These are phyloP conservation scores for Phaethon lepturus DNA, from an alignment of 2,113 vertebrate species.

Conservation along the genomic window DNA sequence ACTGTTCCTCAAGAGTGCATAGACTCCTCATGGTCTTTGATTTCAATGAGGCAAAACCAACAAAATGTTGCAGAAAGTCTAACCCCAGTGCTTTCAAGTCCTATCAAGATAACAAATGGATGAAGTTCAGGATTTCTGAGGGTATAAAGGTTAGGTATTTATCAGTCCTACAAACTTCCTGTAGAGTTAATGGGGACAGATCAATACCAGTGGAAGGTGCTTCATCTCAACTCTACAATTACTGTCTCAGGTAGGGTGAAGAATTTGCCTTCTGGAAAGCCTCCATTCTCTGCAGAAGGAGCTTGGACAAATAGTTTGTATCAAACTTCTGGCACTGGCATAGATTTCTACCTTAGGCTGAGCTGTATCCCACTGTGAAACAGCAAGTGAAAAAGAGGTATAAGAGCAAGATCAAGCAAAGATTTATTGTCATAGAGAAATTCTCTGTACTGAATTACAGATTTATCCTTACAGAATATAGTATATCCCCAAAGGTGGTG, in stretches of 20 bases:
- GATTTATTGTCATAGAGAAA: background rate
- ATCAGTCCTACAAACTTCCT: background rate
- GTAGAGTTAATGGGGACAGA: background rate
- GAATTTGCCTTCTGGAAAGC: background rate
- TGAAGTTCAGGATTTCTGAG: background rate
- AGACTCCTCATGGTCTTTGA: background rate
- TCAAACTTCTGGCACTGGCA: background rate
- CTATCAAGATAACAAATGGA: background rate
- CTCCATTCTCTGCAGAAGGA: background rate
- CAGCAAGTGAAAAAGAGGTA: background rate
- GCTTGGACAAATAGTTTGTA: background rate
- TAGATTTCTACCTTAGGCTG: background rate
- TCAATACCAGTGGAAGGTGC: background rate
- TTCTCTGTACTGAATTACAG: background rate
- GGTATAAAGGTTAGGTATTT: background rate
- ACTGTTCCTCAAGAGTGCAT: background rate
- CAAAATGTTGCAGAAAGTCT: background rate
- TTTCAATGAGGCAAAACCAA: background rate
- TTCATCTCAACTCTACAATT: background rate
- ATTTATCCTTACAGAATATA: background rate
- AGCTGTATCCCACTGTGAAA: background rate
- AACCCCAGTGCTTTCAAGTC: background rate
- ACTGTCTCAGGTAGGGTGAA: background rate
- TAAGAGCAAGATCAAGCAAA: background rate
- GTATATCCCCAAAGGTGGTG: background rate